Conservation (phyloP, 2,888 invertebrate genomes). For the Pyrgus malvae region DNA sequence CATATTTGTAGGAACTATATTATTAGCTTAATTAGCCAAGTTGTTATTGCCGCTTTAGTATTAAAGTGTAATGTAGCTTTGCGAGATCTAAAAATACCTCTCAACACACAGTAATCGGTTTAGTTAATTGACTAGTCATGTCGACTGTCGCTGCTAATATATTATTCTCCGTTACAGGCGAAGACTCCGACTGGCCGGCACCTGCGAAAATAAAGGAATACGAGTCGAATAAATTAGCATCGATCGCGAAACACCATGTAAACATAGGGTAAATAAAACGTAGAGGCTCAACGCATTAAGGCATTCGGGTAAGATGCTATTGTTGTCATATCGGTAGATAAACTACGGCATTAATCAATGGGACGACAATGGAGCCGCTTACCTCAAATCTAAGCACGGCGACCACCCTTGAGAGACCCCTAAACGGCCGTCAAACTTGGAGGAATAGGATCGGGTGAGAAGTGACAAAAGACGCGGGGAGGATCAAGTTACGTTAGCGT, state of each 20-base stretch:
- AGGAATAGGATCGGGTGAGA: constrained; percentile 5
- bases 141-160: constrained; percentile 26
- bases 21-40: constrained; percentile 13
- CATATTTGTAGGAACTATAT: constrained; percentile 4
- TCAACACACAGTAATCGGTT: constrained; percentile 29
- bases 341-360: constrained; percentile 78
- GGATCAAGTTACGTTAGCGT: constrained; percentile 45
- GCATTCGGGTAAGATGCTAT: constrained; percentile 72
- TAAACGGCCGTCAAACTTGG: constrained; percentile 29
- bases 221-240: constrained; percentile 33
- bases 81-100: constrained; percentile 26
- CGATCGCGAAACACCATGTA: constrained; percentile 58
- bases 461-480: constrained; percentile 26
- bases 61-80: constrained; percentile 19
- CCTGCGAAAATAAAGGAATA: constrained; percentile 46
- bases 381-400: constrained; percentile 57
- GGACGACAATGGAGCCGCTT: constrained; percentile 70
- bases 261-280: constrained; percentile 63
- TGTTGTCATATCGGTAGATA: constrained; percentile 79
- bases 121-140: constrained; percentile 27
- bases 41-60: constrained; percentile 21
- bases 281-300: constrained; percentile 69
- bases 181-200: constrained; percentile 31
- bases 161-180: constrained; percentile 28
- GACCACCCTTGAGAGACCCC: constrained; percentile 50